Conservation (phyloP, 2,113 vertebrate species). For the Vombatus ursinus region DNA sequence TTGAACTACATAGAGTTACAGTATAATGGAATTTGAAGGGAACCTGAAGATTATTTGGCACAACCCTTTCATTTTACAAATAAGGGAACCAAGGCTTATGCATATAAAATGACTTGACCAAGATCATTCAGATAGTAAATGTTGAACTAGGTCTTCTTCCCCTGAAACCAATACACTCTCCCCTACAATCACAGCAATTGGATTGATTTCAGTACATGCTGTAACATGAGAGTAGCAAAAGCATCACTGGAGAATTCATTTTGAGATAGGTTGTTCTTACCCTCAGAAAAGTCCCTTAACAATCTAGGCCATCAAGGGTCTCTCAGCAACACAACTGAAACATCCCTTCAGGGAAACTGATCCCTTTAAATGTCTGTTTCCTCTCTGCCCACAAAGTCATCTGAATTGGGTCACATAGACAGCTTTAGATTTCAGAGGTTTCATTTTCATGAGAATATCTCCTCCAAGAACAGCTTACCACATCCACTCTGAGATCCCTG, state of each 20-base stretch:
- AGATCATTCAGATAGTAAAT: background rate
- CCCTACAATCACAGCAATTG: background rate
- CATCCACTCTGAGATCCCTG: background rate
- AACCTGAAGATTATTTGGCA: background rate
- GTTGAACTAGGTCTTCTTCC: background rate
- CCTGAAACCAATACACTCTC: background rate
- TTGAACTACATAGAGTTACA: no score
- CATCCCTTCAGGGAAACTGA: background rate
- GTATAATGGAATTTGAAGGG: background rate
- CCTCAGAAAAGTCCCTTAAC: background rate
- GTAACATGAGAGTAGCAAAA: background rate
- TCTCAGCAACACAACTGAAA: background rate
- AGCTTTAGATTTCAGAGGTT: conserved; percentile 5
- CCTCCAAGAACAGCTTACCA: background rate
- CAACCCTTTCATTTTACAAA: background rate
- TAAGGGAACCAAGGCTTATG: background rate
- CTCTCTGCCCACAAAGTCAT: background rate
- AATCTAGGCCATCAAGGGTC: rapidly evolving
- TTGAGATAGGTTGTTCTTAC: background rate
- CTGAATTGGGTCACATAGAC: background rate
- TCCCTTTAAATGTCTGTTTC: background rate
- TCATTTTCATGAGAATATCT: background rate
- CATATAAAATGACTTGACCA: background rate
- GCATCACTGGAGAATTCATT: background rate
- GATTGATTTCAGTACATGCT: background rate